Evolutionary conservation across 2,888 invertebrate genomes (phyloP), one percentile per base, ranked within the genome.

Genomic region (Vanessa cardui): DNA sequence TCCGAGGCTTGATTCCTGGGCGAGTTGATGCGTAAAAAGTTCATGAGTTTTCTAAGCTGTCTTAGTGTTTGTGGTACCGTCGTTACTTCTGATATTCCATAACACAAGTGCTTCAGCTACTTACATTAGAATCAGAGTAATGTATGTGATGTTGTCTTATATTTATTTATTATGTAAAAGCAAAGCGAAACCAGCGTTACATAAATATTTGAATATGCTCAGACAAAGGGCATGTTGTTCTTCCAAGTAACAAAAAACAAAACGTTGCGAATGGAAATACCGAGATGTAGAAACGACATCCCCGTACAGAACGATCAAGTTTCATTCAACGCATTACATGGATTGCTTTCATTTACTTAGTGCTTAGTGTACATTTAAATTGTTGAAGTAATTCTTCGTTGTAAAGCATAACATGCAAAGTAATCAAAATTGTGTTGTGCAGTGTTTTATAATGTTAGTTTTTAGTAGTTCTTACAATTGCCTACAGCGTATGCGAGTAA

Each of bases 181-280:
- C 80, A 78, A 1, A 26, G 2, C 26, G 78, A 82, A 82, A 82
- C 84, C 84, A 79, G 82, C 77, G 76, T 78, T 78, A 80, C 80
- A 81, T 79, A 88, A 89, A 90, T 83, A 87, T 89, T 87, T 85
- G 83, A 84, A 82, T 84, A 79, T 78, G 80, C 80, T 82, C 79
- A 85, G 80, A 88, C 87, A 86, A 86, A 84, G 85, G 80, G 56
- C 79, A 80, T 79, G 85, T 81, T 82, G 81, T 81, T 75, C 79
- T 80, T 78, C 72, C 81, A 81, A 84, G 83, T 82, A 86, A 88
- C 88, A 88, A 88, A 88, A 88, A 87, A 80, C 81, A 18, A 56
- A 82, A 39, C 49, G 46, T 78, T 77, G 78, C 78, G 77, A 86
- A 87, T 84, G 81, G 83, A 81, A 84, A 82, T 81, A 78, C 74